Evolutionary conservation across 92 coral and sea anemone species (phyloP).

Genomic region (Phenganax subtilis): DNA sequence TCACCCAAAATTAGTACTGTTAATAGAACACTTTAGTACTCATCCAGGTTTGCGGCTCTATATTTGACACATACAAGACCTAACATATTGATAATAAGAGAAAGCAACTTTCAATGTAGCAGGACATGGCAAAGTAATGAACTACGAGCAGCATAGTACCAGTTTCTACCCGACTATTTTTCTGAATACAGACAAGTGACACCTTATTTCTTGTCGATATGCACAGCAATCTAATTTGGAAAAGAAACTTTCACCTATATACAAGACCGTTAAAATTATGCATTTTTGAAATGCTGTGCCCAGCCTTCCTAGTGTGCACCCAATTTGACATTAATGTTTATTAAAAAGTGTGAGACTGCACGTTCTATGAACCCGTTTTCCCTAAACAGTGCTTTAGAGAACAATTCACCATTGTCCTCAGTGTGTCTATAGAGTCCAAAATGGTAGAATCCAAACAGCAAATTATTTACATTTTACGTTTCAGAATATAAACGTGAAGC

Average conservation of each 20-base stretch:
- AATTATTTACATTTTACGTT: not conserved
- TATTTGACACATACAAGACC: too few species aligned
- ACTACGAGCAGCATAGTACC: not conserved
- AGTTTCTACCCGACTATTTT: not conserved
- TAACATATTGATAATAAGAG: not conserved
- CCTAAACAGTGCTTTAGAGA: not conserved
- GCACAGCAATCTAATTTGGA: too few species aligned
- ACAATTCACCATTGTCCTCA: not conserved
- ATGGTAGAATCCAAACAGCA: not conserved
- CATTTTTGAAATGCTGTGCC: too few species aligned
- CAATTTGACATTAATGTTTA: too few species aligned
- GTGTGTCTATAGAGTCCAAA: not conserved
- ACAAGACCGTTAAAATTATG: too few species aligned
- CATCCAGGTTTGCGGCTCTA: too few species aligned
- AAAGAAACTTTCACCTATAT: too few species aligned
- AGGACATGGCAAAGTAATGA: not conserved
- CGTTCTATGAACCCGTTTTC: too few species aligned
- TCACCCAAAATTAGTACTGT: too few species aligned
- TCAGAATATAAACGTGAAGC: slow-evolving; percentile 61
- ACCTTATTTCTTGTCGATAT: not conserved
- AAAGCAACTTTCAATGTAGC: not conserved
- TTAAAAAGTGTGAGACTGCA: too few species aligned
- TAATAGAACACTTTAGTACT: too few species aligned
- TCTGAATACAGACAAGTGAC: not conserved
- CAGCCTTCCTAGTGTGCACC: too few species aligned